phyloP scores from a whole-genome alignment of 2,888 invertebrate genomes.

The Molorchus minor region DNA sequence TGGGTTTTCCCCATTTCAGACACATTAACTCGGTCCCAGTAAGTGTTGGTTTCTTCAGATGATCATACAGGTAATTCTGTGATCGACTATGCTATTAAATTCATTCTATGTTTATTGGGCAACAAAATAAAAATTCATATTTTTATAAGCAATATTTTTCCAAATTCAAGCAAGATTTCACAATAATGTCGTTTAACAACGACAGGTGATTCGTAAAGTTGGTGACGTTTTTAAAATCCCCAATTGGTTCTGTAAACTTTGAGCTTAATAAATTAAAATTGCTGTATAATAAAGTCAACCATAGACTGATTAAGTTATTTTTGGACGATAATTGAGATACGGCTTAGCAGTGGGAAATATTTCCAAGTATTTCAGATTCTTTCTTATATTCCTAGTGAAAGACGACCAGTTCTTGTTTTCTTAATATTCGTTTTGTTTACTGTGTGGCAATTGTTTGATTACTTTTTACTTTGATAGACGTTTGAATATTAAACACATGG shows the following conservation, averaged over 20 bases:
- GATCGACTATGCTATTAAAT: too few species aligned
- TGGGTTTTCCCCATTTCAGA: too few species aligned
- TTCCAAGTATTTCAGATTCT: neutral
- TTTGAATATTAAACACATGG: slow-evolving; percentile 12
- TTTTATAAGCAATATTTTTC: neutral
- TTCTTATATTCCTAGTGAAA: neutral
- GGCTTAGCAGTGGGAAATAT: neutral
- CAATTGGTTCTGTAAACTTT: neutral
- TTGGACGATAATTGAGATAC: slow-evolving; percentile 5
- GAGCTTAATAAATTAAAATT: neutral
- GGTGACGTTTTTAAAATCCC: neutral
- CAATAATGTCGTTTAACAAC: neutral
- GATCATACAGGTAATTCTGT: too few species aligned
- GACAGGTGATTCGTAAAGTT: neutral
- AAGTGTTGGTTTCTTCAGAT: too few species aligned
- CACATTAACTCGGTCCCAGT: too few species aligned
- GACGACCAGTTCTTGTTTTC: neutral
- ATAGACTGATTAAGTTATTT: slow-evolving; percentile 18
- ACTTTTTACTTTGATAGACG: neutral
- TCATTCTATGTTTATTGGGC: too few species aligned
- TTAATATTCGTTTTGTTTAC: neutral
- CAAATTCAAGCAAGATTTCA: neutral
- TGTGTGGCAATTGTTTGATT: neutral
- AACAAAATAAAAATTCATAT: too few species aligned
- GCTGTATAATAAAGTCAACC: neutral